phyloP scores from a whole-genome alignment of 2,113 vertebrate species.

The Colossoma macropomum region DNA sequence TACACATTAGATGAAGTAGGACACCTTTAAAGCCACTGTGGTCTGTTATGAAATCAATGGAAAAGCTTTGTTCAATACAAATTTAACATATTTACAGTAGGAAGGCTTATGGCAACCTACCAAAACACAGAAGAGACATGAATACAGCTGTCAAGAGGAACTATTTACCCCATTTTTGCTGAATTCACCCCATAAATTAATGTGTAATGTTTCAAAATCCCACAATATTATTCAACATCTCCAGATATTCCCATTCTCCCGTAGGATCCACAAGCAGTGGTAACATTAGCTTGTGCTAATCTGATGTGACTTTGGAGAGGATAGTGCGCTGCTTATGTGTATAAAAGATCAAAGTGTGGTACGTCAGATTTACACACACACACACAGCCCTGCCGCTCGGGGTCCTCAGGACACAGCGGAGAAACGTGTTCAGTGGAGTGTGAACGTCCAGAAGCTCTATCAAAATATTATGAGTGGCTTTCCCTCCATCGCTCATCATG shows the following conservation, averaged over 20 bases:
- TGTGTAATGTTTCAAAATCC: no score
- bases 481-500: slow-evolving; percentile 22
- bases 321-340: neutral
- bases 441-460: slow-evolving; percentile 44
- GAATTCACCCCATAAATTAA: no score
- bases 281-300: neutral
- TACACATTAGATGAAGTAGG: no score
- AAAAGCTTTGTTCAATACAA: no score
- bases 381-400: neutral
- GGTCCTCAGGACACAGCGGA: neutral
- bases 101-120: no score
- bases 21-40: no score
- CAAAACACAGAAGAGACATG: no score
- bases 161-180: no score
- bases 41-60: no score
- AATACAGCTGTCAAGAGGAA: no score
- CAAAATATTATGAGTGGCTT: slow-evolving; percentile 56
- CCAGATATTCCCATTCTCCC: neutral
- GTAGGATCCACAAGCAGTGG: neutral
- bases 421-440: slow-evolving; percentile 16
- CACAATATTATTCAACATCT: neutral
- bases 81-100: no score
- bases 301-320: neutral
- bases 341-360: neutral
- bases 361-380: neutral